These are phyloP conservation scores for Xestobium rufovillosum DNA, from an alignment of 2,888 invertebrate genomes.

Conservation along the genomic window DNA sequence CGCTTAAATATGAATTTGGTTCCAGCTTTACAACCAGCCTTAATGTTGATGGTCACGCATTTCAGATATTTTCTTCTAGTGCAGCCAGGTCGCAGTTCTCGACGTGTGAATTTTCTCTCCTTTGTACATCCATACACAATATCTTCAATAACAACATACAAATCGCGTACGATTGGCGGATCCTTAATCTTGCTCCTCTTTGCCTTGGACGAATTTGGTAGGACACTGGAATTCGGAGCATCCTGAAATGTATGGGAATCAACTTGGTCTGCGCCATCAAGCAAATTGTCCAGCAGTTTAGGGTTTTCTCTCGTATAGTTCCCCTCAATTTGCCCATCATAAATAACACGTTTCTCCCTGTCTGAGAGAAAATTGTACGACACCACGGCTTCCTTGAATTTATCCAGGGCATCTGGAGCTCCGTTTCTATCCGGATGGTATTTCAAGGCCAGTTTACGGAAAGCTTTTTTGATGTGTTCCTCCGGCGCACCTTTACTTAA, in stretches of 20 bases:
- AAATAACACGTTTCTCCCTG: slow-evolving; percentile 91
- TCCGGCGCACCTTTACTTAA: slow-evolving; percentile 79
- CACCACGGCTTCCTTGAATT: slow-evolving; percentile 50
- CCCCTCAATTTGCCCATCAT: slow-evolving; percentile 88
- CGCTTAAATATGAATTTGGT: slow-evolving; percentile 97
- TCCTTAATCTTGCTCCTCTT: slow-evolving; percentile 76
- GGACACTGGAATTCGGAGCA: slow-evolving; percentile 90
- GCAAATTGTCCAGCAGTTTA: slow-evolving; percentile 52
- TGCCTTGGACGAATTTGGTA: slow-evolving; percentile 72
- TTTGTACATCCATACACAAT: slow-evolving; percentile 90
- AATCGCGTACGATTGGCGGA: slow-evolving; percentile 85
- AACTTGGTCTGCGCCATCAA: slow-evolving; percentile 57
- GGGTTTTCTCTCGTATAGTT: slow-evolving; percentile 76
- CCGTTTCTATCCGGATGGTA: slow-evolving; percentile 98
- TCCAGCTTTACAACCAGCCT: slow-evolving; percentile 97
- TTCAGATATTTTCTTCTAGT: slow-evolving; percentile 85
- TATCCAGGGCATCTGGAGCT: slow-evolving; percentile 55
- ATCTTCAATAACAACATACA: slow-evolving; percentile 90
- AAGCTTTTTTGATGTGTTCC: slow-evolving; percentile 97
- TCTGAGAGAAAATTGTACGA: slow-evolving; percentile 91
- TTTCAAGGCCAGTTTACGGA: slow-evolving; percentile 91
- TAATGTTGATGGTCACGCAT: slow-evolving; percentile 88
- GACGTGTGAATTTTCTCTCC: slow-evolving; percentile 97
- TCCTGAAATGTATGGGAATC: slow-evolving; percentile 89
- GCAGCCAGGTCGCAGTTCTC: slow-evolving; percentile 79